Percentiles rank a stretch among this genome's conserved stretches.
These are phyloP conservation scores for Ptilodon capucinus DNA, from an alignment of 2,888 invertebrate genomes.

Conservation along the genomic window DNA sequence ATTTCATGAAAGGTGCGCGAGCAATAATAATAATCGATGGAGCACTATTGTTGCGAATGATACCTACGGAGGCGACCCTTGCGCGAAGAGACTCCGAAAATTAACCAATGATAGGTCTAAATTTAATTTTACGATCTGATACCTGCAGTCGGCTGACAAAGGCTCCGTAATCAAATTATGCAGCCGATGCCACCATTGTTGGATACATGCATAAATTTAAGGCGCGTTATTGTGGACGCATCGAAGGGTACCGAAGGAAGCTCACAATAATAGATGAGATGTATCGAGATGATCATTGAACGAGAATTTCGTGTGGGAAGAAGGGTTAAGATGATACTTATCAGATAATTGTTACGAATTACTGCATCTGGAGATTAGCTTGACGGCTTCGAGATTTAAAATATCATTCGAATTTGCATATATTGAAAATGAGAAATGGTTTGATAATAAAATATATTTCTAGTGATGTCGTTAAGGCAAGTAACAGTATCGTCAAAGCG, in stretches of 20 bases:
- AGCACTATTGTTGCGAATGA: slow-evolving; percentile 72
- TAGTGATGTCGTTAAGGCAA: slow-evolving; percentile 39
- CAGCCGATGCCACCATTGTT: slow-evolving; percentile 78
- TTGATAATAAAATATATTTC: slow-evolving; percentile 11
- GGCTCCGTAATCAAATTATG: slow-evolving; percentile 80
- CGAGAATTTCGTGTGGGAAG: slow-evolving; percentile 73
- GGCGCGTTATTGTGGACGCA: slow-evolving; percentile 70
- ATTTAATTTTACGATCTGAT: slow-evolving; percentile 81
- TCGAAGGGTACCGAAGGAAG: slow-evolving; percentile 66
- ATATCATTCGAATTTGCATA: slow-evolving; percentile 20
- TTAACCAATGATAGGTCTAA: slow-evolving; percentile 81
- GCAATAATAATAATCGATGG: slow-evolving; percentile 81
- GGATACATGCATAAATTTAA: slow-evolving; percentile 76
- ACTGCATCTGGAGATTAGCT: slow-evolving; percentile 59
- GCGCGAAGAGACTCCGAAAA: slow-evolving; percentile 71
- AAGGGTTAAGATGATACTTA: slow-evolving; percentile 77
- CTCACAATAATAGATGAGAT: slow-evolving; percentile 66
- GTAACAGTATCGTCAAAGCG: slow-evolving; percentile 68
- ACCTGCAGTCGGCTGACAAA: slow-evolving; percentile 76
- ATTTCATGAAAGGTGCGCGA: slow-evolving; percentile 79
- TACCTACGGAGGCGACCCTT: slow-evolving; percentile 59
- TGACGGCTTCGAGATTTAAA: slow-evolving; percentile 21
- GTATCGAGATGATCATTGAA: slow-evolving; percentile 70
- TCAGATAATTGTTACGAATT: slow-evolving; percentile 80
- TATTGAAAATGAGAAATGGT: slow-evolving; percentile 11